Evolutionary conservation across 2,113 vertebrate genomes (phyloP).

Genomic region (Mellivora capensis): DNA sequence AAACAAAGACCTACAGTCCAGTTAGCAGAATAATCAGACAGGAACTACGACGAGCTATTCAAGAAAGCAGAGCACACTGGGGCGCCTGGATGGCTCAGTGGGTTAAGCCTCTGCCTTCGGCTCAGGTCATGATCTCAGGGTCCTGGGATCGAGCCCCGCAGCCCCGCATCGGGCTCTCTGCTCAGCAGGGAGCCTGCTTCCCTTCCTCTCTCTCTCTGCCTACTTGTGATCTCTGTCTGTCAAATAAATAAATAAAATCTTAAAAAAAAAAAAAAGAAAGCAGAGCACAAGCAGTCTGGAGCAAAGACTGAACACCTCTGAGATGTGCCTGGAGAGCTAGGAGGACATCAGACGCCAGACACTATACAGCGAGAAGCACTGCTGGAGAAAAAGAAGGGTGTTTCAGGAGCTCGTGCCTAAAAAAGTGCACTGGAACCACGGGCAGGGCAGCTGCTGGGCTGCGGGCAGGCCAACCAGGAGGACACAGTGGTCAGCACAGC

Average conservation of each 20-base stretch:
- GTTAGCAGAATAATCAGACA: fast-evolving
- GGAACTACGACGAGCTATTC: fast-evolving
- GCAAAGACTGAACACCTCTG: neutral
- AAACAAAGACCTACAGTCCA: no score
- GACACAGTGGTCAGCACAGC: neutral
- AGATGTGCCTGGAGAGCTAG: neutral
- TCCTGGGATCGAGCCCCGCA: no score
- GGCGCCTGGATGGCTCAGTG: no score
- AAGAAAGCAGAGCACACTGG: no score
- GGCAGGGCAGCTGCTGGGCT: neutral
- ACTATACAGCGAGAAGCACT: fast-evolving
- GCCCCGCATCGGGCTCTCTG: no score
- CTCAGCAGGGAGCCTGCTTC: no score
- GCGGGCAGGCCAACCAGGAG: neutral
- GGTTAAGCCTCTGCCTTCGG: no score
- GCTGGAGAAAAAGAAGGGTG: fast-evolving
- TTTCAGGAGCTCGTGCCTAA: fast-evolving
- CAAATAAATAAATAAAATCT: no score
- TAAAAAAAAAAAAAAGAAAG: no score
- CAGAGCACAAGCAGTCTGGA: neutral
- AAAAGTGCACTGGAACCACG: fast-evolving
- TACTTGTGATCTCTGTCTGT: no score
- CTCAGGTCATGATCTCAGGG: no score
- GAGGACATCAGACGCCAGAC: neutral
- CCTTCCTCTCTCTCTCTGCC: no score